Conservation (phyloP, 2,113 vertebrate species). For the Turdus rufiventris region DNA sequence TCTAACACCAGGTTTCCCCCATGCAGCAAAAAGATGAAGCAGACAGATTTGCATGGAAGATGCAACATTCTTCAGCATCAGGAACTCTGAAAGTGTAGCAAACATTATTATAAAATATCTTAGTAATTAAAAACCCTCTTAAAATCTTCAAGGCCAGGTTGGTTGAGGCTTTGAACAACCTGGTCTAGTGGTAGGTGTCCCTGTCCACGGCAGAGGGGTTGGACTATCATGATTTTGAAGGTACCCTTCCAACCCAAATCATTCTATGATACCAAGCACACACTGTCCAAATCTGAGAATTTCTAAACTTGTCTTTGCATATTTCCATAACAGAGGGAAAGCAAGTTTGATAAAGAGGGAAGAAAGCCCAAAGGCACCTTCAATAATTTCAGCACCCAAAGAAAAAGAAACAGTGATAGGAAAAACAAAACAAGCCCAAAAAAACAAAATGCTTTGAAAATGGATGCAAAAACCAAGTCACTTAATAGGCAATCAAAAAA, state of each 20-base stretch:
- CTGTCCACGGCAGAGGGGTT: not conserved
- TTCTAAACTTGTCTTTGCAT: not conserved
- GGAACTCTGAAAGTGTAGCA: not conserved
- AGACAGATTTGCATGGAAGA: not conserved
- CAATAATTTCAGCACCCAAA: not conserved
- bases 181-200: not conserved
- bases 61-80: not conserved
- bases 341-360: not conserved
- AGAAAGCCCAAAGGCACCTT: not conserved
- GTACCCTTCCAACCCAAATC: not conserved
- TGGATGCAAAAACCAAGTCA: not conserved
- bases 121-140: not conserved
- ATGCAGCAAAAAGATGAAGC: not conserved
- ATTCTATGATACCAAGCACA: not conserved
- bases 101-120: not conserved
- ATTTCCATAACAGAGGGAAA: not conserved
- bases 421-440: not conserved
- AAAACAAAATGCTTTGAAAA: not conserved
- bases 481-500: not conserved
- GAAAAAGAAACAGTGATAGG: not conserved
- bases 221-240: not conserved
- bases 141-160: not conserved
- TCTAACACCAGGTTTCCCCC: not conserved
- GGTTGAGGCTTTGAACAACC: not conserved
- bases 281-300: not conserved